Conservation (phyloP, 2,888 invertebrate genomes). For the Dioctria rufipes region DNA sequence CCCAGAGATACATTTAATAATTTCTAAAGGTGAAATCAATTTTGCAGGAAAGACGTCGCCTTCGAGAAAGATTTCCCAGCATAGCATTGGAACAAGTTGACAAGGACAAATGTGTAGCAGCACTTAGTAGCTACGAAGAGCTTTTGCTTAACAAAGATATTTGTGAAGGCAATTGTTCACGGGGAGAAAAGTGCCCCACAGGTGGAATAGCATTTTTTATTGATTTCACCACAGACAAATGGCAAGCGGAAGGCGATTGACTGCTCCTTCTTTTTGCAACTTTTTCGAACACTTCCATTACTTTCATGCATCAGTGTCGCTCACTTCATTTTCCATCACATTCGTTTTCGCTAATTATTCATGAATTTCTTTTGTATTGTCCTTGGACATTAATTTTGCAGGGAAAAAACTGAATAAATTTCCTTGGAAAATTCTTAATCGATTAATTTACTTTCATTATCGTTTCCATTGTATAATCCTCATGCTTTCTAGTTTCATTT, state of each 20-base stretch:
- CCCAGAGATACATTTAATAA: constrained; percentile 54
- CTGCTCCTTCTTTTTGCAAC: background rate
- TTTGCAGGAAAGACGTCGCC: constrained; percentile 83
- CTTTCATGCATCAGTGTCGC: background rate
- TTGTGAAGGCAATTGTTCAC: constrained; percentile 88
- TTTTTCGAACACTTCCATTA: constrained; percentile 13
- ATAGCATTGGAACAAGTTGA: constrained; percentile 82
- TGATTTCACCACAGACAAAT: constrained; percentile 62
- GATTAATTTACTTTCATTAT: background rate
- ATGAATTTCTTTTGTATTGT: background rate
- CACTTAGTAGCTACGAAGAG: constrained; percentile 88
- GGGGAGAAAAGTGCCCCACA: constrained; percentile 89
- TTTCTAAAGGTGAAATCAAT: constrained; percentile 50
- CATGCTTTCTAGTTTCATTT: no score
- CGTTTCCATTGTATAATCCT: background rate
- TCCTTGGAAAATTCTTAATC: background rate
- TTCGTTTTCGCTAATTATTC: background rate
- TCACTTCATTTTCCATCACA: background rate
- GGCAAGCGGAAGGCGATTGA: constrained; percentile 53
- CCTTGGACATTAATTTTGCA: no score
- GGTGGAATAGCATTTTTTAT: constrained; percentile 72
- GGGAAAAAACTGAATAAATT: background rate
- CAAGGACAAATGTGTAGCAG: constrained; percentile 81
- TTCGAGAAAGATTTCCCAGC: constrained; percentile 89
- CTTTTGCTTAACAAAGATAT: constrained; percentile 84